These are phyloP conservation scores for Gobiocypris rarus DNA, from an alignment of 2,113 vertebrate species.

Conservation along the genomic window DNA sequence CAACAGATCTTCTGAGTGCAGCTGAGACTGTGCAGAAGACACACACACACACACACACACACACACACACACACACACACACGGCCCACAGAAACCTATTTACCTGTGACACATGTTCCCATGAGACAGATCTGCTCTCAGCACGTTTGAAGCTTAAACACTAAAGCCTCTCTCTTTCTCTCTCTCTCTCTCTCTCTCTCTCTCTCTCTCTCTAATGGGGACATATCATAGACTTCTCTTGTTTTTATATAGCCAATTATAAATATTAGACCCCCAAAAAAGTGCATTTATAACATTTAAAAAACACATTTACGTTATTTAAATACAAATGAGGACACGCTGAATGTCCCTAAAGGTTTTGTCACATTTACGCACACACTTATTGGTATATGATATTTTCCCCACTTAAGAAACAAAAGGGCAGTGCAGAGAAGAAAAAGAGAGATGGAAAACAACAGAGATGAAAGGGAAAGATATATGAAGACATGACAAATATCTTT, in stretches of 20 bases:
- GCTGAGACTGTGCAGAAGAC: slow-evolving; percentile 4
- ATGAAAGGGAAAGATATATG: not conserved
- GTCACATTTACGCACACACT: not conserved
- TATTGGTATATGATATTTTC: not conserved
- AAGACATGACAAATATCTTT: not conserved
- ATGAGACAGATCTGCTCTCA: not conserved
- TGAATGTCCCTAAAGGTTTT: no score
- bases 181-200: no score
- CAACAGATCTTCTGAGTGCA: not conserved
- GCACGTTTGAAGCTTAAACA: slow-evolving; percentile 8
- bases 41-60: slow-evolving; percentile 40
- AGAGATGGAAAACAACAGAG: not conserved
- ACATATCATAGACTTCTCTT: not conserved
- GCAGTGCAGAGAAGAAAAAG: slow-evolving; percentile 7
- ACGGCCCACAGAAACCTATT: slow-evolving; percentile 34
- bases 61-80: slow-evolving; percentile 40
- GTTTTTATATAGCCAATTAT: not conserved
- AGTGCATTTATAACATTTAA: not conserved
- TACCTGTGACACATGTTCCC: slow-evolving; percentile 26
- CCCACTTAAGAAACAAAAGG: not conserved
- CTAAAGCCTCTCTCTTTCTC: not conserved
- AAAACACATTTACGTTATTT: no score
- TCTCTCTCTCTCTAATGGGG: no score
- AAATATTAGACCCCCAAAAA: not conserved
- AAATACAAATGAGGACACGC: not conserved